Conservation (phyloP, 2,797 vertebrate genomes). For the Gadopsis bispinosus region DNA sequence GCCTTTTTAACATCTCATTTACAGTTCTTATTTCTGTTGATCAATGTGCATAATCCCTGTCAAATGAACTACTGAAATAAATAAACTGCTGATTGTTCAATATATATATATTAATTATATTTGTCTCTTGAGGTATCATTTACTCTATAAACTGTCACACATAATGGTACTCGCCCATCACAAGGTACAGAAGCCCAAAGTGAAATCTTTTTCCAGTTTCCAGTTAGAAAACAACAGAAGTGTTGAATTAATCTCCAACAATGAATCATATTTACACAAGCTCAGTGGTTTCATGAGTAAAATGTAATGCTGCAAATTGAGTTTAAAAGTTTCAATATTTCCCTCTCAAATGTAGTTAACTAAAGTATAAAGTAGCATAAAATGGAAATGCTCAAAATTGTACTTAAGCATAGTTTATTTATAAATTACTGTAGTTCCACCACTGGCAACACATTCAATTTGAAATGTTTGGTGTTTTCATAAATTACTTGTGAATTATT, state of each 20-base stretch:
- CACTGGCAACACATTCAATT: too few relatives aligned
- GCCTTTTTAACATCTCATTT: too few relatives aligned
- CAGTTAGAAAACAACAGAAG: not conserved
- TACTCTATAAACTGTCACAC: conserved; percentile 1
- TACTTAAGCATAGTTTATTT: not conserved
- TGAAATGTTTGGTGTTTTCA: not conserved
- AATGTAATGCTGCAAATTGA: not conserved
- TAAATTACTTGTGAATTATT: not conserved
- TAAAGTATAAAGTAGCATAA: not conserved
- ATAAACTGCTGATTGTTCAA: not conserved
- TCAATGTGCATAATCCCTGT: not conserved
- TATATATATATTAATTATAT: not conserved
- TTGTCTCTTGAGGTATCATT: not conserved
- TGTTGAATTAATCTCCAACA: not conserved
- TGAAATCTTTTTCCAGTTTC: not conserved
- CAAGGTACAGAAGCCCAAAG: not conserved
- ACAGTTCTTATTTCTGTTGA: not conserved
- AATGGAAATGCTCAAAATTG: not conserved
- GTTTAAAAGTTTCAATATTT: not conserved
- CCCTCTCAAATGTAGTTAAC: not conserved
- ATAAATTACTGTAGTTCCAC: not conserved
- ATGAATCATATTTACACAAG: not conserved
- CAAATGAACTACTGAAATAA: not conserved
- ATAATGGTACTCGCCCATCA: not conserved
- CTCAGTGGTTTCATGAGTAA: not conserved